These are phyloP conservation scores for Hymenopus coronatus DNA, from an alignment of 2,888 invertebrate genomes.

Conservation along the genomic window DNA sequence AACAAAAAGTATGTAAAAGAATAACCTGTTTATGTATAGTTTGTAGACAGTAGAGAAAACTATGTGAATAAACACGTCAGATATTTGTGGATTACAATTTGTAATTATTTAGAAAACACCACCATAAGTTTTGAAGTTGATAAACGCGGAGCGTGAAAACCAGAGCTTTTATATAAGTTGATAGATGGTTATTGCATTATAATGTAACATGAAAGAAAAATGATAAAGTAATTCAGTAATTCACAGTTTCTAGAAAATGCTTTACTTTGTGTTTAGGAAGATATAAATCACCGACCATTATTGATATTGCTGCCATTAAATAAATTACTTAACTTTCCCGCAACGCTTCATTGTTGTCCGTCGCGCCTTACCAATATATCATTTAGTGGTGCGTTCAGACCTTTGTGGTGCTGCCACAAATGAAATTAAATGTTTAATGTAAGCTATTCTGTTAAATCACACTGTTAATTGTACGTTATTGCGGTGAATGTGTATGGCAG, in stretches of 20 bases:
- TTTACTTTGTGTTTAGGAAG: not conserved
- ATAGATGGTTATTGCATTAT: not conserved
- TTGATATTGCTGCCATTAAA: not conserved
- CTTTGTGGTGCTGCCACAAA: not conserved
- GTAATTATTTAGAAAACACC: too few relatives aligned
- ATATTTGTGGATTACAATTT: too few relatives aligned
- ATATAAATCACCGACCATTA: not conserved
- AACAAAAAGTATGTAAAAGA: too few relatives aligned
- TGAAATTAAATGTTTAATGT: not conserved
- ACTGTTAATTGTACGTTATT: not conserved
- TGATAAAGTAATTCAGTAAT: not conserved
- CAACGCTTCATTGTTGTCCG: not conserved
- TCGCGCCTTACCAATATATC: not conserved
- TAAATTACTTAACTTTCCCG: not conserved
- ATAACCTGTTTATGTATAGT: too few relatives aligned
- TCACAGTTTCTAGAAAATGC: not conserved
- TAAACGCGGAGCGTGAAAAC: too few relatives aligned
- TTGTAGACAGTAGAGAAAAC: too few relatives aligned
- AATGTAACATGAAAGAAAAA: not conserved
- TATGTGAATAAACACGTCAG: too few relatives aligned
- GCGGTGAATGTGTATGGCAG: not conserved
- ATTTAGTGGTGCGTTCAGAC: not conserved
- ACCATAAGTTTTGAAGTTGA: too few relatives aligned
- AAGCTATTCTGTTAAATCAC: not conserved
- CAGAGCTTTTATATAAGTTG: too few relatives aligned